phyloP scores from a whole-genome alignment of 2,888 invertebrate species.

The Ischnus inquisitorius region DNA sequence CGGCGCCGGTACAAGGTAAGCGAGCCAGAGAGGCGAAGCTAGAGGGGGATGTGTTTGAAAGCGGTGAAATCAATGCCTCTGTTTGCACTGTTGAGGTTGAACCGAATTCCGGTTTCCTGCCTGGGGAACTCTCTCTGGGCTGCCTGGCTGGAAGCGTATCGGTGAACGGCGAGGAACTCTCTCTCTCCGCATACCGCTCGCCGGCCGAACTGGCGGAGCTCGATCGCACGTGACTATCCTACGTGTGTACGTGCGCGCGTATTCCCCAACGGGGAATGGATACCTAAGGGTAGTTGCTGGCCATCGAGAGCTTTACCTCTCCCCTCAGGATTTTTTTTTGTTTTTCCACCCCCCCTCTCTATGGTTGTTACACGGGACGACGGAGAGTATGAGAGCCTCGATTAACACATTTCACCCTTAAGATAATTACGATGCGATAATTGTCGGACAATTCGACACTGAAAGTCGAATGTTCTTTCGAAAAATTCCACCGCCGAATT shows the following conservation, averaged over 20 bases:
- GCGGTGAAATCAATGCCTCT: slow-evolving; percentile 85
- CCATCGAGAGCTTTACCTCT: slow-evolving; percentile 54
- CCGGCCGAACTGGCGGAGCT: slow-evolving; percentile 47
- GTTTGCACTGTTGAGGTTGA: slow-evolving; percentile 85
- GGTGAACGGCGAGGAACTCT: slow-evolving; percentile 47
- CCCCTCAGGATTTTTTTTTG: slow-evolving; percentile 43
- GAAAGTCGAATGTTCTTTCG: background rate
- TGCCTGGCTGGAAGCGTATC: slow-evolving; percentile 60
- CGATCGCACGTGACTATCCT: slow-evolving; percentile 58
- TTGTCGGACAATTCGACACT: background rate
- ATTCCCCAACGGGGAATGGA: slow-evolving; percentile 63
- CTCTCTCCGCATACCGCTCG: background rate
- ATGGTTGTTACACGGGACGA: slow-evolving; percentile 55
- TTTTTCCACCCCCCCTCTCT: slow-evolving; percentile 46
- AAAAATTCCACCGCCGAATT: no score
- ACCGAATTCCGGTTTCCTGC: slow-evolving; percentile 80
- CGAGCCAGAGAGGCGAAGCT: slow-evolving; percentile 12
- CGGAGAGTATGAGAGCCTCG: slow-evolving; percentile 14
- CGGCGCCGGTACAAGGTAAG: slow-evolving; percentile 19
- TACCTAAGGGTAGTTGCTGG: slow-evolving; percentile 61
- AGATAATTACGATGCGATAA: background rate
- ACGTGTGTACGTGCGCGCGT: slow-evolving; percentile 67
- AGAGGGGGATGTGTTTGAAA: slow-evolving; percentile 82
- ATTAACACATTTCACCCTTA: slow-evolving; percentile 45
- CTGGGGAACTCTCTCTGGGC: slow-evolving; percentile 63